Evolutionary conservation across 2,888 invertebrate genomes (phyloP), one percentile per base, ranked within the genome.

Genomic region (Lithophane leautieri): DNA sequence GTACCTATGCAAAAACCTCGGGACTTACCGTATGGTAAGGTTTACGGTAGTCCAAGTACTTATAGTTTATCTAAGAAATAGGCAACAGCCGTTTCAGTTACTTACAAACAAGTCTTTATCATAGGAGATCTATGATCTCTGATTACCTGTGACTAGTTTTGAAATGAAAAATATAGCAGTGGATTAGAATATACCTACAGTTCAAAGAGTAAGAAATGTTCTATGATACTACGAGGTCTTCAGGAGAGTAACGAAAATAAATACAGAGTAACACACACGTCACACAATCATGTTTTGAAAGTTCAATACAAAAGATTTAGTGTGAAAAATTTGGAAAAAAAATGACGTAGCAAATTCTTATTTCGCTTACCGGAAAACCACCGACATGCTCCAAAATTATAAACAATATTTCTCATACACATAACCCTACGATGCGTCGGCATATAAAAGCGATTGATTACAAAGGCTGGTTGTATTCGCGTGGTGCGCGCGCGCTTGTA

Each of bases 391-490:
- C 12, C 7, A 28, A 42, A 54, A n/a, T 54, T 61, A 54, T 52
- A 61, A 60, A 66, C 65, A 63, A 67, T 67, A 25, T 79, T 68
- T 16, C 40, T 56, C n/a, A 34, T 52, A 50, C 34, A 50, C 34
- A 56, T 52, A 42, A 42, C 25, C 28, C 42, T 74, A 72, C 25
- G 56, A 34, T 63, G 28, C 8, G 54, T 70, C 70, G 72, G 81
- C 62, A 54, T 65, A 73, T 70, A 78, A 81, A 83, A 81, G 72
- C 82, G 58, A 68, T 78, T 76, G 76, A 78, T 79, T 72, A 78
- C 84, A 81, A 81, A 73, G 71, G 62, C 66, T 61, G 67, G 65
- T 44, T 73, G 81, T 71, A 83, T 84, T 83, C 84, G 84, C 78
- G 81, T 42, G 75, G 66, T 73, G 84, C 82, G 81, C 81, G 69